Conservation (phyloP, 2,888 invertebrate species). For the Caenorhabditis sp. region DNA sequence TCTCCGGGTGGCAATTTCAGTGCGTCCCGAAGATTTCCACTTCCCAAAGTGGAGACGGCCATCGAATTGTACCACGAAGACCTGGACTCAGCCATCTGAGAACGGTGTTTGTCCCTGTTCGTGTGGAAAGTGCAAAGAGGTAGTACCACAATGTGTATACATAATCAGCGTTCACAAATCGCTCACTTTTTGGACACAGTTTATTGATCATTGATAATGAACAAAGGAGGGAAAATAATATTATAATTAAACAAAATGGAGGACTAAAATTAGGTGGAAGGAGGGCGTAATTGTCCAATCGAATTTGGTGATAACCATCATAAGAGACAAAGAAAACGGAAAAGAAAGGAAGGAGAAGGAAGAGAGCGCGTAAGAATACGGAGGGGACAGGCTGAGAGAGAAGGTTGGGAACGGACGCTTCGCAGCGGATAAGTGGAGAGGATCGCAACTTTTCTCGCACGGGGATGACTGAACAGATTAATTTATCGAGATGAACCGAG, state of each 20-base stretch:
- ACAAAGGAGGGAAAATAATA: constrained; percentile 48
- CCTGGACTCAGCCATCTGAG: constrained; percentile 21
- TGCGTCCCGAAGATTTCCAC: constrained; percentile 94
- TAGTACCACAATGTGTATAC: not conserved
- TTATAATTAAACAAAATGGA: constrained; percentile 39
- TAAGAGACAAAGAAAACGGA: constrained; percentile 48
- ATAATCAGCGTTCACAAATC: not conserved
- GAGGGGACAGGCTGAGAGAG: constrained; percentile 7
- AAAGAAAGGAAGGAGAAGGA: constrained; percentile 12
- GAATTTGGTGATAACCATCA: constrained; percentile 35
- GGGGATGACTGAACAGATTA: constrained; percentile 46
- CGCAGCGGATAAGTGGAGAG: constrained; percentile 9
- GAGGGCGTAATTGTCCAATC: constrained; percentile 33
- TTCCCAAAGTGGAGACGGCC: constrained; percentile 89
- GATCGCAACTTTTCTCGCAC: constrained; percentile 47
- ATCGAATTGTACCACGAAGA: constrained; percentile 40
- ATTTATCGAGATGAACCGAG: constrained; percentile 31
- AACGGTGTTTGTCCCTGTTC: no score
- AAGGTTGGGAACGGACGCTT: constrained; percentile 25
- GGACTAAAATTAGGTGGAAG: constrained; percentile 31
- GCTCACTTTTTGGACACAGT: constrained; percentile 29
- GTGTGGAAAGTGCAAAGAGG: no score
- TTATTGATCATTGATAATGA: constrained; percentile 55
- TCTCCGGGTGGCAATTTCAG: constrained; percentile 89
- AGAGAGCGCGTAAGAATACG: constrained; percentile 36